Evolutionary conservation across 2,888 invertebrate genomes (phyloP).

Genomic region (Torymus texanus): DNA sequence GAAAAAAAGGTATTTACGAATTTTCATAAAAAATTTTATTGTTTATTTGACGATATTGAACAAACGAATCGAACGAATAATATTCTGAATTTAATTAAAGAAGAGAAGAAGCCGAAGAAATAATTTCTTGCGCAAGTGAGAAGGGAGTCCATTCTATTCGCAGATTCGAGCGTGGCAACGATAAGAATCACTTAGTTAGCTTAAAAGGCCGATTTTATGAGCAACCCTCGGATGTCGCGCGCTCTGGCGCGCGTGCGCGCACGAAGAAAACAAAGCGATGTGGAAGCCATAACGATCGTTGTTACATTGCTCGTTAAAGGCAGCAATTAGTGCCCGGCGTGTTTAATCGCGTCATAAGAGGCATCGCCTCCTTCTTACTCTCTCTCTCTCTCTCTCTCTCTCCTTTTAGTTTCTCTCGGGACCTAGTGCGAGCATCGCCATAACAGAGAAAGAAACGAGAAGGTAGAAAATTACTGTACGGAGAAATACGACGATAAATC

Average conservation of each 20-base stretch:
- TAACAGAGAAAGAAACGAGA: too few relatives aligned
- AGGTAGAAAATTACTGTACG: too few relatives aligned
- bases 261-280: conserved; percentile 38
- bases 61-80: not conserved
- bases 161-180: not conserved
- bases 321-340: conserved; percentile 26
- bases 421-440: too few relatives aligned
- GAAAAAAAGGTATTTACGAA: too few relatives aligned
- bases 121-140: not conserved
- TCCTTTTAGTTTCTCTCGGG: not conserved
- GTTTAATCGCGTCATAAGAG: conserved; percentile 30
- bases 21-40: too few relatives aligned
- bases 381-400: not conserved
- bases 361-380: not conserved
- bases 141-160: not conserved
- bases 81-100: not conserved
- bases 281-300: conserved; percentile 33
- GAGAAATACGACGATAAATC: too few relatives aligned
- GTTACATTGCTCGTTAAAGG: conserved; percentile 39
- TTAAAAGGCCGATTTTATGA: conserved; percentile 33
- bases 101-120: not conserved
- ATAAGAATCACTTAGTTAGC: conserved; percentile 31
- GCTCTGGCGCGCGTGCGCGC: too few relatives aligned
- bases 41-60: not conserved
- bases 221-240: not conserved